Conservation (phyloP, 2,113 vertebrate species). For the Mormyrus iriodes region DNA sequence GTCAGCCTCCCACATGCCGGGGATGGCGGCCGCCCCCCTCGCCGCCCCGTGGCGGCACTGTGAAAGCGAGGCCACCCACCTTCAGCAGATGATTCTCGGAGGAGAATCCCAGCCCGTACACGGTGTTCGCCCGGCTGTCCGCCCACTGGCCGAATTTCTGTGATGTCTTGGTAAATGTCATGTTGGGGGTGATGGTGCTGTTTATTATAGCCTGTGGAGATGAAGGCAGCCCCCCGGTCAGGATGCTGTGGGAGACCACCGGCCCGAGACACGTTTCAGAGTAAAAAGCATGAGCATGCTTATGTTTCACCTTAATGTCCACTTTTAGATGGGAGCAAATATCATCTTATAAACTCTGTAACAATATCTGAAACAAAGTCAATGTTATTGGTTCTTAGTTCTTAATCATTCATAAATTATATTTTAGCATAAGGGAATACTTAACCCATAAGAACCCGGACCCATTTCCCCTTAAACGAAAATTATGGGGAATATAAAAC, state of each 20-base stretch:
- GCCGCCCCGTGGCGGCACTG: neutral
- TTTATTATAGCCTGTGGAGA: slow-evolving; percentile 89
- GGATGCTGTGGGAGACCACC: neutral
- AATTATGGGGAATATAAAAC: too few relatives aligned
- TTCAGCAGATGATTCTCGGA: slow-evolving; percentile 90
- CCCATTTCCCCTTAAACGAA: too few relatives aligned
- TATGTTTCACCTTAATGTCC: neutral
- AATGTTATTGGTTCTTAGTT: neutral
- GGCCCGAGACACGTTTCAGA: neutral
- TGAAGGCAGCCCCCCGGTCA: neutral
- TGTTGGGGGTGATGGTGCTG: slow-evolving; percentile 98
- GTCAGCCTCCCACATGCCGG: neutral
- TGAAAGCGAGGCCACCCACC: slow-evolving; percentile 52
- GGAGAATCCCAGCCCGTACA: slow-evolving; percentile 97
- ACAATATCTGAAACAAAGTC: neutral
- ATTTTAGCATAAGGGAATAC: neutral
- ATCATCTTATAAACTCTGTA: neutral
- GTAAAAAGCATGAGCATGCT: neutral
- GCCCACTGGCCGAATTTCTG: slow-evolving; percentile 99
- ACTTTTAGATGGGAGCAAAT: neutral
- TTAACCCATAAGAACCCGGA: too few relatives aligned
- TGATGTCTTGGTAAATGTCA: slow-evolving; percentile 99
- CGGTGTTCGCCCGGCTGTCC: slow-evolving; percentile 95
- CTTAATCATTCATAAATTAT: neutral
- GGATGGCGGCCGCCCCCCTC: neutral